Evolutionary conservation across 64 coral and sea anemone genomes (phyloP), one percentile per base, ranked within the genome.

Genomic region (Montipora foliosa): DNA sequence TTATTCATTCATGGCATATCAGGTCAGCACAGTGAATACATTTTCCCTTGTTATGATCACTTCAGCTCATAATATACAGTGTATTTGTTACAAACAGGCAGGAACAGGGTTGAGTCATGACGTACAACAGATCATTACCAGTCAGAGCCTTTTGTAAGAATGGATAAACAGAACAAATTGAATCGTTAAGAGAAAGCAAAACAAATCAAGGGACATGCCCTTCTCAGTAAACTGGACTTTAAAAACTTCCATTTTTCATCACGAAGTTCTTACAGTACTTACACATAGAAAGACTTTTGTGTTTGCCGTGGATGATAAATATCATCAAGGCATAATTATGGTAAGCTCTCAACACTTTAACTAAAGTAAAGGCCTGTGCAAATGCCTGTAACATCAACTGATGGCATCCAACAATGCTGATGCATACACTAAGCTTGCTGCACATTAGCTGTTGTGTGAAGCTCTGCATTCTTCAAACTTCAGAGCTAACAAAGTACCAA

Each of bases 141-240:
- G 80, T 62, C 80, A 82, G 55, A 66, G 82, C 82, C 82, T 86
- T 86, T 71, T 86, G 66, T 82, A 46, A 86, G 66, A 86, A 86
- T 86, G 82, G 52, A 86, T 59, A 86, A 86, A 86, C 82, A 86
- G 66, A 86, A 86, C 52, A 84, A 84, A 84, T 86, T 21, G 7
- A 20, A 24, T 70, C 6, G 66, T 86, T 86, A 82, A 16, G 80
- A 82, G 16, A 71, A 37, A 10, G 47, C 46, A 47, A 10, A 49
- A 49, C 45, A 78, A 49, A 74, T 1, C 11, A 8, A 57, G 6
- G 37, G 37, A 37, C 37, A 37, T 37, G 37, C 37, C 61, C 61
- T 15, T 16, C 0, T 15, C 61, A 11, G 61, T 7, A 64, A 64
- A 64, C 14, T 11, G 61, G 61, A 64, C 61, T 16, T 64, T 12